Base-by-base conservation (phyloP, 2,888 invertebrate species). In the Antitype chi region DNA sequence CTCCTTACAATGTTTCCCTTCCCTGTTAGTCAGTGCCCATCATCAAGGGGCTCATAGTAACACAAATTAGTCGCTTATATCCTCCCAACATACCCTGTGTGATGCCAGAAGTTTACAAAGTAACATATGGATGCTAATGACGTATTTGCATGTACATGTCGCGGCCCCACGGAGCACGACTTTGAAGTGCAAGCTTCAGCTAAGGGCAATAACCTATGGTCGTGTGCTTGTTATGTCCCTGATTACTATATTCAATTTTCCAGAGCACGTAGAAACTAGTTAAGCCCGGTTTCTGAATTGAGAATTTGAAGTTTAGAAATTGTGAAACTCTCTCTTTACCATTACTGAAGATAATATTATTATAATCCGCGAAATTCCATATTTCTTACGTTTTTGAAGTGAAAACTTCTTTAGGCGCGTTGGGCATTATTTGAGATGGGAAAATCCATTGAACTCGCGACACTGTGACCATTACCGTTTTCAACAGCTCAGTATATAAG, bases 71-170 rank as follows among this genome's bases (percentile, higher is more conserved):
- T 62, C 28, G 5, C 43, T 68, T 25, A 66, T 11, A 20, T 63
- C 64, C 62, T 43, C 28, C 55, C 43, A 47, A 64, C 67, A 55
- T 70, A 57, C 25, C 5, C 15, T 20, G 23, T 71, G 32, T 47
- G 53, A 32, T 47, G 76, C 68, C 60, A 73, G 59, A 67, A 76
- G 72, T 73, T 74, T 57, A 78, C 78, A 70, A 73, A 74, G 69
- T 83, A 78, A 80, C 78, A 76, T 79, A 78, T 70, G 79, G 74
- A 87, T 86, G 81, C 87, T 81, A 87, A 87, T 87, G 87, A 81
- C 76, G 53, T 75, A 87, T 87, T 87, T 87, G 85, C 87, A 87
- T 87, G 84, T 74, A 76, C 84, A 83, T 32, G 72, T 64, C 52
- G 63, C 75, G 73, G 76, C 70, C 63, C 53, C 66, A 20, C 66